Base-by-base conservation (phyloP, 2,113 vertebrate genomes). In the Salvelinus sp. region DNA sequence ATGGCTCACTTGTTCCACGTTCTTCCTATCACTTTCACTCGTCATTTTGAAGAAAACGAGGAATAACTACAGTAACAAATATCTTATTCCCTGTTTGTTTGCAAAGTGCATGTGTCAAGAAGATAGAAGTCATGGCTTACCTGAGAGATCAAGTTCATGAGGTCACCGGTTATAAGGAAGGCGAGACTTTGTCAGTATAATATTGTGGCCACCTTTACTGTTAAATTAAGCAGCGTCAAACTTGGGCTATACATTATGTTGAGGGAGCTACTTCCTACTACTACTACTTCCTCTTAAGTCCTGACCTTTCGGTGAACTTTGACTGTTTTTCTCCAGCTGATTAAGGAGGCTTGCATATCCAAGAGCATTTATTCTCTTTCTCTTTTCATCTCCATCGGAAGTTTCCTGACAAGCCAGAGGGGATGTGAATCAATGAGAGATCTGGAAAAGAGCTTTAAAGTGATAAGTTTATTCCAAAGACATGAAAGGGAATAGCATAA, bases 401-500 rank as follows among this genome's bases (percentile, higher is more conserved):
- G 89, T 87, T 91, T 91, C 91, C 89, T 85, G 90, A 91, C 81
- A 79, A 54, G 89, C 89, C 84, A 76, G 81, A 76, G 89, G 88
- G 88, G 84, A 86, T 84, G 87, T 74, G 89, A 91, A 89, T 92
- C 90, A 86, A 81, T 86, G 84, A 76, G 86, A 90, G 91, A 92
- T 91, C 85, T 89, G 82, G 79, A 88, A 82, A 88, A 86, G 87
- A 86, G 86, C 57, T 87, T 88, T 91, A 89, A 89, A 87, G 88
- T 86, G 89, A 91, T 92, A 90, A 91, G 83, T 92, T 89, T 89
- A 92, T 92, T 92, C 88, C 83, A 89, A 79, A 89, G 88, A 92
- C 91, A 90, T 91, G 88, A 93, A 92, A 93, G 91, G 76, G 90
- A 92, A 93, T 92, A 85, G 77, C 87, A 89, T 92, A 92, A 88